A percentile compares a stretch with the other conserved stretches of the same genome.
Conservation (phyloP, 2,797 vertebrate species). For the Coregonus suidteri region DNA sequence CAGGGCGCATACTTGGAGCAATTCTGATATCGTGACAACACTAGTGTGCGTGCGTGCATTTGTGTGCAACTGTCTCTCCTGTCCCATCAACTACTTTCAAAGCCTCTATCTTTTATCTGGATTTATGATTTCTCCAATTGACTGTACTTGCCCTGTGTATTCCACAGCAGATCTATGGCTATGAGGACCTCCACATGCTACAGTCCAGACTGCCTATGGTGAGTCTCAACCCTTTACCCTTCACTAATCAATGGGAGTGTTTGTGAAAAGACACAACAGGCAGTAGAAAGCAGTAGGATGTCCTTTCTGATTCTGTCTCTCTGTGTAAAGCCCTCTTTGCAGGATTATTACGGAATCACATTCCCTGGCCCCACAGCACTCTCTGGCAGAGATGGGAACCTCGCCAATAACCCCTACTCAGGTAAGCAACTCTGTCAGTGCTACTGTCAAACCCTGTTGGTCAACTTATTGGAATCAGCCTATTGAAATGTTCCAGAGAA, state of each 20-base stretch:
- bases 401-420: constrained; percentile 93
- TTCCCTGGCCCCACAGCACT: constrained; percentile 91
- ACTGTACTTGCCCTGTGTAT: constrained; percentile 25
- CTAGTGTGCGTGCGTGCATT: no score
- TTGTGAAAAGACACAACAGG: no score
- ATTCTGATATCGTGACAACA: no score
- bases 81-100: no score
- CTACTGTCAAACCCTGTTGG: background rate
- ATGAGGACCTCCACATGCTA: constrained; percentile 95
- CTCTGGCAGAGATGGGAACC: constrained; percentile 89
- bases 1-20: no score
- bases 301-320: background rate
- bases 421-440: constrained; percentile 68
- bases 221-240: constrained; percentile 50
- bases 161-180: constrained; percentile 90
- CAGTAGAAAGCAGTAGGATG: no score
- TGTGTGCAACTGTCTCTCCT: no score
- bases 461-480: background rate
- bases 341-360: constrained; percentile 99
- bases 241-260: no score
- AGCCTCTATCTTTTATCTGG: background rate
- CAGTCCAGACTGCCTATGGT: constrained; percentile 94
- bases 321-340: constrained; percentile 66
- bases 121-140: background rate
- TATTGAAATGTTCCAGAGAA: background rate